These are phyloP conservation scores for Rana temporaria DNA, from an alignment of 2,113 vertebrate species.

Conservation along the genomic window DNA sequence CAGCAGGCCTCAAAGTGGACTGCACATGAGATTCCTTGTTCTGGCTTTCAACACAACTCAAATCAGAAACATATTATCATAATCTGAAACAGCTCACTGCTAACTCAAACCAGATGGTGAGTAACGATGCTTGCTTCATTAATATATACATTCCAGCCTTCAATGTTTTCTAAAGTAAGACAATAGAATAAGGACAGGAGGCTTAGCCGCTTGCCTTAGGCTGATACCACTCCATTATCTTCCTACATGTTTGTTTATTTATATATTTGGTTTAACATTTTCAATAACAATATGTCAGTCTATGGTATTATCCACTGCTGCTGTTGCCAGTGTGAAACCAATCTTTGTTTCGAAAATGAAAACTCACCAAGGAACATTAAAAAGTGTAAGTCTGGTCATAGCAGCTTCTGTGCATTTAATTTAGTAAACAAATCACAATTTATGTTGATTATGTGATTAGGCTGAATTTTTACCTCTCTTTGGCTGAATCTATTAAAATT, in stretches of 20 bases:
- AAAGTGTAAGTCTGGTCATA: slow-evolving; percentile 75
- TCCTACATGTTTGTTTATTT: slow-evolving; percentile 65
- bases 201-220: slow-evolving; percentile 60
- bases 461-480: not conserved
- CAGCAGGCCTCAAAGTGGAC: slow-evolving; percentile 87
- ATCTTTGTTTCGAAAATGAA: slow-evolving; percentile 67
- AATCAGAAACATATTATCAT: slow-evolving; percentile 90
- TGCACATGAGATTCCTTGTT: slow-evolving; percentile 85
- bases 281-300: slow-evolving; percentile 26
- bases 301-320: slow-evolving; percentile 68
- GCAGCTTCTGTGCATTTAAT: slow-evolving; percentile 70
- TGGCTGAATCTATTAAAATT: too few relatives aligned
- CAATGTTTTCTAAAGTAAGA: slow-evolving; percentile 84
- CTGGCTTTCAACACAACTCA: slow-evolving; percentile 86
- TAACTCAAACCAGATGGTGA: slow-evolving; percentile 86
- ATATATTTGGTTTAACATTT: slow-evolving; percentile 32
- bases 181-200: slow-evolving; percentile 79
- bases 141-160: slow-evolving; percentile 90
- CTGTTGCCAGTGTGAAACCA: slow-evolving; percentile 71
- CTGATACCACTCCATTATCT: slow-evolving; percentile 67
- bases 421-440: slow-evolving; percentile 68
- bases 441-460: slow-evolving; percentile 54
- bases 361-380: slow-evolving; percentile 72
- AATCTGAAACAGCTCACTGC: slow-evolving; percentile 86
- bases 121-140: slow-evolving; percentile 85